Base-by-base conservation (phyloP, 2,797 vertebrate genomes). In the Hemitrygon akajei region DNA sequence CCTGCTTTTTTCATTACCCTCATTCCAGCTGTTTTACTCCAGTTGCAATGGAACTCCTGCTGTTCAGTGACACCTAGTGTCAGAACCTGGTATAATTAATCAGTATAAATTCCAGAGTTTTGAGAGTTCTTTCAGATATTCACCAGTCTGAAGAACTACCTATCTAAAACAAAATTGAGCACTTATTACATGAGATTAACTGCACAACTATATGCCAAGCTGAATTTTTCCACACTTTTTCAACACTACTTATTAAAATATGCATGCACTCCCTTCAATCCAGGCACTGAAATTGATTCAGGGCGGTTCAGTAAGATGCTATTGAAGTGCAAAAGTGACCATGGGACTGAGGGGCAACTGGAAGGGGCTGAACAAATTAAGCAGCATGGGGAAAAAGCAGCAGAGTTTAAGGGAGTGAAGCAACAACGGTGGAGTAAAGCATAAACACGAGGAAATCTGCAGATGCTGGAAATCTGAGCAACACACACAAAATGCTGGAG, bases 61-160 rank as follows among this genome's bases (percentile, higher is more conserved):
- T 76, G 71, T 76, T 56, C 71, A 40, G 3, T 93, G 66, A 71
- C 91, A 93, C 16, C 91, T 93, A 75, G 91, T 93, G 91, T 47
- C 73, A 56, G 11, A n/a, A 27, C 3, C 11, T 93, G 66, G 69
- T 58, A 56, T 30, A 47, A 16, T 0, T 56, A 30, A 27, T 27
- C 27, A 9, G 14, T 40, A n/a, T 30, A 11, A 18, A 37, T 47
- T 93, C 5, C 11, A 30, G 27, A 76, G 12, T 14, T 71, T 5
- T 27, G 37, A 3, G 16, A 30, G 56, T 58, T 30, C 47, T 3
- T 14, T 75, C 25, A 40, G 2, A 25, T 47, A 47, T n/a, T n/a
- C n/a, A 47, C 2, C 47, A 47, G 47, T 47, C 47, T 1, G 34
- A 63, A 66, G 84, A 87, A 87, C 63, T 87, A 56, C 5, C 27